A percentile compares a stretch with the other conserved stretches of the same genome.
Evolutionary conservation across 2,113 vertebrate species (phyloP).

Genomic region (Ovis canadensis): DNA sequence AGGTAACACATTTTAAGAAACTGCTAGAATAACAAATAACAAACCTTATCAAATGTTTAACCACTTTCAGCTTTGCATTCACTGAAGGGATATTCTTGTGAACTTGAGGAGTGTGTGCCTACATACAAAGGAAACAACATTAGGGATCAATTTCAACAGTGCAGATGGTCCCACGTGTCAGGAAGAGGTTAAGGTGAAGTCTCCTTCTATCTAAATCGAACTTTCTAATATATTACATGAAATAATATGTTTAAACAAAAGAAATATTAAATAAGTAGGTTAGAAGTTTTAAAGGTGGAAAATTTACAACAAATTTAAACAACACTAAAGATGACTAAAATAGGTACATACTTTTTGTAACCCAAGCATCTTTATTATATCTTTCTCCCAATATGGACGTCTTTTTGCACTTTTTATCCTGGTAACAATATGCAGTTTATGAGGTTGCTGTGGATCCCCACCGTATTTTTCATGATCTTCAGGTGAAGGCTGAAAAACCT

Average conservation of each 20-base stretch:
- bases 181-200: neutral
- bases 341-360: constrained; percentile 86
- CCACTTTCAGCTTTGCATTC: constrained; percentile 88
- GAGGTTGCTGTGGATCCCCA: constrained; percentile 92
- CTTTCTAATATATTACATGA: neutral
- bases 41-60: constrained; percentile 96
- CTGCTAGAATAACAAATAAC: constrained; percentile 58
- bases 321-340: constrained; percentile 1
- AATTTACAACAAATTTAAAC: constrained; percentile 16
- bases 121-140: neutral
- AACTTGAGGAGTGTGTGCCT: constrained; percentile 87
- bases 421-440: constrained; percentile 92
- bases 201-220: neutral
- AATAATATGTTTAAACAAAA: neutral
- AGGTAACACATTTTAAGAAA: neutral
- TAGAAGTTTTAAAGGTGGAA: neutral
- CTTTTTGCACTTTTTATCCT: constrained; percentile 86
- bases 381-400: constrained; percentile 96
- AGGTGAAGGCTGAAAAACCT: constrained; percentile 88
- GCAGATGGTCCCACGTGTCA: neutral
- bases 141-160: neutral
- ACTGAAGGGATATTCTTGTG: constrained; percentile 96
- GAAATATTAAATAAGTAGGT: neutral
- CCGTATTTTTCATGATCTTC: constrained; percentile 93
- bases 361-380: constrained; percentile 85